Evolutionary conservation across 1,140 invertebrate species (phyloP), one percentile per base, ranked within the genome.

Genomic region (Hormaphis cornu): DNA sequence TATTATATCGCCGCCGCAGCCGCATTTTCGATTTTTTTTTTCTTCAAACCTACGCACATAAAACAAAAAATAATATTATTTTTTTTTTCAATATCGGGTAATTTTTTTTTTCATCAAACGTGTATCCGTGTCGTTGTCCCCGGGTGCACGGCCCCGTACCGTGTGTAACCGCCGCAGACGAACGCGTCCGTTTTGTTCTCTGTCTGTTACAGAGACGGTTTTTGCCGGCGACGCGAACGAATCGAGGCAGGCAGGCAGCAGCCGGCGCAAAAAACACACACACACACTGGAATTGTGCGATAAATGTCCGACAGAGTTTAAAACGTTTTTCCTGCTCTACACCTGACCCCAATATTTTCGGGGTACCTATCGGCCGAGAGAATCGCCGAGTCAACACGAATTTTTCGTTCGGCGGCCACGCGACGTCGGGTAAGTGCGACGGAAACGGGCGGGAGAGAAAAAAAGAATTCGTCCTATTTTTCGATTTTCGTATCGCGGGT

Each of bases 101-200:
- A n/a, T n/a, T 48, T 48, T 28, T 52, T 50, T 24, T 52, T 52
- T 54, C 33, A 54, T 54, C 52, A 33, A 54, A 33, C n/a, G n/a
- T 33, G 33, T n/a, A 18, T 30, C 28, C 18, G 33, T 54, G 26
- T 54, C 26, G 52, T 54, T 33, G 52, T 28, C n/a, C 28, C n/a
- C 52, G 52, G 28, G n/a, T n/a, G 20, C 7, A 20, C 52, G 28
- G 2, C 4, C 30, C 30, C 9, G 9, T 33, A 33, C 30, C 9
- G 30, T 33, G 30, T 18, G 48, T 52, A 12, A n/a, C n/a, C n/a
- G n/a, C n/a, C n/a, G n/a, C n/a, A 56, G 53, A 56, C 35, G 35
- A 33, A 37, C 33, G 24, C 35, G 22, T 58, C 54, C 24, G 54
- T 37, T n/a, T 58, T 40, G 54, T 58, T 58, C 40, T n/a, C 40